These are phyloP conservation scores for Drosophila kurseongensis DNA, from an alignment of 1,140 invertebrate species.

Conservation along the genomic window DNA sequence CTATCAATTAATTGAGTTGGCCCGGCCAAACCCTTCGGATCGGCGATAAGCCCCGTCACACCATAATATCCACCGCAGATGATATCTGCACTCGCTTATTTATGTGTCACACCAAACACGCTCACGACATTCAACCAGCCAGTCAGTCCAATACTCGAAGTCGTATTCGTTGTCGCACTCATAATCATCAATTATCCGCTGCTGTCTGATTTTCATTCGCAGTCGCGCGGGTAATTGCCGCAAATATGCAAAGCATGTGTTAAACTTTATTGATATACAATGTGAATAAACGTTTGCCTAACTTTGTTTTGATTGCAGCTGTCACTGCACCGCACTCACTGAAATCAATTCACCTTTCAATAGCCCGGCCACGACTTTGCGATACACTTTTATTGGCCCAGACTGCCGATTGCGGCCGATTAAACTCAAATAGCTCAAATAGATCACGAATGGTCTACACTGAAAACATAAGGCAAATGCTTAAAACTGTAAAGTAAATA, in stretches of 20 bases:
- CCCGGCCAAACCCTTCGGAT: conserved; percentile 58
- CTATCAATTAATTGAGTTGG: conserved; percentile 56
- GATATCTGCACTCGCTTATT: conserved; percentile 17
- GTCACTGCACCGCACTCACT: conserved; percentile 48
- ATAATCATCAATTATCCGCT: conserved; percentile 77
- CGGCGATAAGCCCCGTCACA: conserved; percentile 9
- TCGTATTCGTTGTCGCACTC: conserved; percentile 36
- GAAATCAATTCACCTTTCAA: conserved; percentile 10
- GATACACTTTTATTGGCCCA: conserved; percentile 14
- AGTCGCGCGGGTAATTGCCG: conserved; percentile 35
- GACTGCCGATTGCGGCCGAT: not conserved
- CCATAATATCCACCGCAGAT: conserved; percentile 15
- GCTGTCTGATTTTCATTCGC: conserved; percentile 42
- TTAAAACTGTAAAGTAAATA: too few species aligned
- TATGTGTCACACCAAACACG: conserved; percentile 41
- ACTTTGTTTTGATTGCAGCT: conserved; percentile 68
- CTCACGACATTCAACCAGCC: conserved; percentile 63
- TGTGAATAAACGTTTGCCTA: conserved; percentile 53
- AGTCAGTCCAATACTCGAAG: not conserved
- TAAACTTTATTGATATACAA: conserved; percentile 57
- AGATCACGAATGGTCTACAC: not conserved
- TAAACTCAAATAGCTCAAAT: not conserved
- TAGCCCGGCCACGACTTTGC: conserved; percentile 6
- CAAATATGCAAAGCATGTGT: conserved; percentile 70
- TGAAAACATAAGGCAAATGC: not conserved